Evolutionary conservation across 2,797 vertebrate species (phyloP).

Genomic region (Meriones psammophilus): DNA sequence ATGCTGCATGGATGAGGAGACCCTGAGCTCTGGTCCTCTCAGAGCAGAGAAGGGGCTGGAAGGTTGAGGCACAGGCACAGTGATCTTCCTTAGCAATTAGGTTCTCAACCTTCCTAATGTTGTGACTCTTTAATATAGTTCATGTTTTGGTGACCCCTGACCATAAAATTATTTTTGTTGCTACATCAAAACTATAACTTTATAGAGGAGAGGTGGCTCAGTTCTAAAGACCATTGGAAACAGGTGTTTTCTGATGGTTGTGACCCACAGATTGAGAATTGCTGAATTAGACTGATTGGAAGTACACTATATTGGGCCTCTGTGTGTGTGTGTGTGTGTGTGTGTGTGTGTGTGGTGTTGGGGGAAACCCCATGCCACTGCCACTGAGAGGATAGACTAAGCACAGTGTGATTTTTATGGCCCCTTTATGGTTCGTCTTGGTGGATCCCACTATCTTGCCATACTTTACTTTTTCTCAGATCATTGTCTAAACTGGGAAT

Average conservation of each 20-base stretch:
- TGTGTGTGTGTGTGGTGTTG: too few species aligned
- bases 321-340: too few species aligned
- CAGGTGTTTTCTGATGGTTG: neutral
- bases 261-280: neutral
- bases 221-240: neutral
- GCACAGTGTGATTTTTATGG: neutral
- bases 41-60: constrained; percentile 7
- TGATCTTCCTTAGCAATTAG: neutral
- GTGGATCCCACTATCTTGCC: neutral
- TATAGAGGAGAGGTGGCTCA: neutral
- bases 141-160: neutral
- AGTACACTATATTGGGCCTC: neutral
- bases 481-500: neutral
- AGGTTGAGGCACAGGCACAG: neutral
- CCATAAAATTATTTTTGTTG: neutral
- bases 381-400: neutral
- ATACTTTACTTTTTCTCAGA: too few species aligned
- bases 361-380: neutral
- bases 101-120: neutral
- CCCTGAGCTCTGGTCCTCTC: neutral
- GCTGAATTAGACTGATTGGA: neutral
- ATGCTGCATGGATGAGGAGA: neutral
- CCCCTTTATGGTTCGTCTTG: neutral
- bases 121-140: neutral
- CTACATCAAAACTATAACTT: neutral